These are phyloP conservation scores for Enteromius treurensis DNA, from an alignment of 2,797 vertebrate species.

Conservation along the genomic window DNA sequence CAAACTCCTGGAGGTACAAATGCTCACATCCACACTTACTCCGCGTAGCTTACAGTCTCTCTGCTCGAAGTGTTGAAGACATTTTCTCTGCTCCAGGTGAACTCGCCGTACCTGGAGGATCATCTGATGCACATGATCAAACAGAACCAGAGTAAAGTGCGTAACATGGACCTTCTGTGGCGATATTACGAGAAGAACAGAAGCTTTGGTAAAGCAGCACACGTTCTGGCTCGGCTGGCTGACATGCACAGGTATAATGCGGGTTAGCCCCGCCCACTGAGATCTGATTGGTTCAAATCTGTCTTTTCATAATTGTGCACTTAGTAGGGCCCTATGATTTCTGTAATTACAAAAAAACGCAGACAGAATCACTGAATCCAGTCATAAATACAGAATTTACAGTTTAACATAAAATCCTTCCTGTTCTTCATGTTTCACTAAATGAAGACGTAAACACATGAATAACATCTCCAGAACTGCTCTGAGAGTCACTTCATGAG, in stretches of 20 bases:
- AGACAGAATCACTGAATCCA: too few species aligned
- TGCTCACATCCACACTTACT: accelerated
- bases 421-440: too few species aligned
- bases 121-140: constrained; percentile 95
- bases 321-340: not conserved
- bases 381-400: too few species aligned
- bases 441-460: too few species aligned
- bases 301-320: not conserved
- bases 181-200: constrained; percentile 96
- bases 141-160: constrained; percentile 94
- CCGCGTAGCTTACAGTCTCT: accelerated
- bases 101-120: constrained; percentile 93
- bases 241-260: constrained; percentile 91
- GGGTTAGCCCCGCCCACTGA: not conserved
- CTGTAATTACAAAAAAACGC: too few species aligned
- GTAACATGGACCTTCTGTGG: constrained; percentile 97
- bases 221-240: constrained; percentile 89
- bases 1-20: constrained; percentile 92
- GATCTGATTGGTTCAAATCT: not conserved
- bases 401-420: too few species aligned
- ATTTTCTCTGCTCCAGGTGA: constrained; percentile 77
- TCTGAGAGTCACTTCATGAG: too few species aligned
- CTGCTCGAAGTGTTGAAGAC: not conserved
- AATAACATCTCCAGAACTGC: too few species aligned
- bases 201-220: constrained; percentile 92